A percentile compares a stretch with the other conserved stretches of the same genome.
These are phyloP conservation scores for Caenorhabditis virilis DNA, from an alignment of 2,888 invertebrate genomes.

Conservation along the genomic window DNA sequence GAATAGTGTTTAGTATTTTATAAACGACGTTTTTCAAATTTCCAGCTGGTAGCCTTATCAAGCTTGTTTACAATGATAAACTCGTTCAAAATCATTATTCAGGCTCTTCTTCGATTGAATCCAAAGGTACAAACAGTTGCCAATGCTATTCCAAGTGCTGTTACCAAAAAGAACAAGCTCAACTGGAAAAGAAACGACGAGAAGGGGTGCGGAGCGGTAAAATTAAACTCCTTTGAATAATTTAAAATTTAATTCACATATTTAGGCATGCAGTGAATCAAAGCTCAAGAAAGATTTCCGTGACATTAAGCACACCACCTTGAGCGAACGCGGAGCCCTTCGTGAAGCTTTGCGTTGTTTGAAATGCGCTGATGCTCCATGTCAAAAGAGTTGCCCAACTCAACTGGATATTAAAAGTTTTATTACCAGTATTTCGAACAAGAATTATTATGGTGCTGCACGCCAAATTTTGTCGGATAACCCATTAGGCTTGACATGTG, in stretches of 20 bases:
- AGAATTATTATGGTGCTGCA: constrained; percentile 95
- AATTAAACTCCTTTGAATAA: not conserved
- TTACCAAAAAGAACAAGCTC: constrained; percentile 84
- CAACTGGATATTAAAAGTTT: constrained; percentile 95
- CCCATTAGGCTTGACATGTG: constrained; percentile 90
- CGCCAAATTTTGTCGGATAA: constrained; percentile 96
- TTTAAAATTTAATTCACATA: not conserved
- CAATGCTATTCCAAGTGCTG: constrained; percentile 81
- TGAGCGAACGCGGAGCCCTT: constrained; percentile 91
- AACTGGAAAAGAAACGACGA: constrained; percentile 93
- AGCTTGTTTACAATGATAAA: not conserved
- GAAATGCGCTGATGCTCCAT: constrained; percentile 68
- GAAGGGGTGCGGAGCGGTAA: constrained; percentile 80
- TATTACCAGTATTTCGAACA: constrained; percentile 92
- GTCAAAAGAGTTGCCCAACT: constrained; percentile 95
- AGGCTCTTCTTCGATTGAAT: constrained; percentile 77
- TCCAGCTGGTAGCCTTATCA: not conserved
- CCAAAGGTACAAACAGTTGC: constrained; percentile 81
- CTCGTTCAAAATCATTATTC: not conserved
- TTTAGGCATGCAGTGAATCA: constrained; percentile 73
- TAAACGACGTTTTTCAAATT: no score
- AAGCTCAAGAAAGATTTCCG: constrained; percentile 84
- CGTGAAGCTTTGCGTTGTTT: constrained; percentile 69
- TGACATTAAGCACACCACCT: constrained; percentile 94
- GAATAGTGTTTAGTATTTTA: no score